Conservation (phyloP, 2,888 invertebrate species). For the Syrphus vitripennis region DNA sequence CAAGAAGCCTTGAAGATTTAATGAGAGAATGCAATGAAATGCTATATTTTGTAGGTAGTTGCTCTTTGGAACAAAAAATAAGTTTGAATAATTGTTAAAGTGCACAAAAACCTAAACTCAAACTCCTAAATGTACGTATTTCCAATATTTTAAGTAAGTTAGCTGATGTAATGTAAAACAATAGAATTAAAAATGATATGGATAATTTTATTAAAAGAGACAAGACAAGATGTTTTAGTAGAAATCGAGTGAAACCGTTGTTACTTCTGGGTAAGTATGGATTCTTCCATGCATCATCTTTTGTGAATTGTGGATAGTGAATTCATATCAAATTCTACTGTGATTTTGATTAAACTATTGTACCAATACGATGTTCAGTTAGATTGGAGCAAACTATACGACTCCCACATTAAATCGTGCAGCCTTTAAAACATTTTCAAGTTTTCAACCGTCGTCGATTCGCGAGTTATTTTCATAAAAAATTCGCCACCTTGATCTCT, state of each 20-base stretch:
- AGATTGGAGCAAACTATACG: too few relatives aligned
- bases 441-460: too few relatives aligned
- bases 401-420: too few relatives aligned
- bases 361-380: too few relatives aligned
- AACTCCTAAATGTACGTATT: background rate
- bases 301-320: too few relatives aligned
- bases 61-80: background rate
- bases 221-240: background rate
- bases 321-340: too few relatives aligned
- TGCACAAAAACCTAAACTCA: background rate
- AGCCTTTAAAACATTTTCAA: too few relatives aligned
- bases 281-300: background rate
- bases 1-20: conserved; percentile 86
- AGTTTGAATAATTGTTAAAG: background rate
- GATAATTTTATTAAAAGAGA: background rate
- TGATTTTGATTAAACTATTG: too few relatives aligned
- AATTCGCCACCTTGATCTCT: too few relatives aligned
- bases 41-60: background rate
- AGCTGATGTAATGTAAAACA: background rate
- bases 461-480: too few relatives aligned
- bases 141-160: background rate
- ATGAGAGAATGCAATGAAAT: background rate
- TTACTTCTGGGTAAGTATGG: background rate
- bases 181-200: background rate
- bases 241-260: background rate